Conservation (phyloP, 2,113 vertebrate genomes). For the Plotosus lineatus region DNA sequence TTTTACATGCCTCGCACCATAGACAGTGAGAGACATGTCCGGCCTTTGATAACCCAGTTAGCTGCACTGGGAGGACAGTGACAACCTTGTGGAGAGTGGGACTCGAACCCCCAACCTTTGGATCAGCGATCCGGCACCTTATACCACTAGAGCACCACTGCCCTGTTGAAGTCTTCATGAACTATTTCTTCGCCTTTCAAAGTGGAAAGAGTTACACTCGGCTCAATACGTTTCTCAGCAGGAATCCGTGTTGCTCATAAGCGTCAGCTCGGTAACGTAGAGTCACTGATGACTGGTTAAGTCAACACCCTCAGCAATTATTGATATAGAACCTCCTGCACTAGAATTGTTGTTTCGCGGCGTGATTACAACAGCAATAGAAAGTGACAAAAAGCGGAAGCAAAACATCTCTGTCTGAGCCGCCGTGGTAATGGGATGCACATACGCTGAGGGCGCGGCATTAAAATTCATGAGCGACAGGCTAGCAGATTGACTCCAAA, state of each 20-base stretch:
- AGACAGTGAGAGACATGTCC: too few species aligned
- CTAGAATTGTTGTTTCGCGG: slow-evolving; percentile 35
- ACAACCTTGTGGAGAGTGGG: too few species aligned
- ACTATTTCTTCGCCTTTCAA: slow-evolving; percentile 4
- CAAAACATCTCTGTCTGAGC: slow-evolving; percentile 39
- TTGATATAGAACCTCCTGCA: background rate
- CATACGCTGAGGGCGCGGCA: slow-evolving; percentile 25
- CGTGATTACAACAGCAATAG: slow-evolving; percentile 31
- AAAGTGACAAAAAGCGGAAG: slow-evolving; percentile 44
- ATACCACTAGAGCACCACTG: too few species aligned
- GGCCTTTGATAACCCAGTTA: too few species aligned
- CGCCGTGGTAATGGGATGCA: slow-evolving; percentile 29
- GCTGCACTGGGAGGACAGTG: too few species aligned
- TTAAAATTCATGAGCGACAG: slow-evolving; percentile 44
- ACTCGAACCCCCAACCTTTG: too few species aligned
- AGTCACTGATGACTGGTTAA: background rate
- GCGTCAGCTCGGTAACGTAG: background rate
- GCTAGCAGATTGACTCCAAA: slow-evolving; percentile 38
- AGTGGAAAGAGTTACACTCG: background rate
- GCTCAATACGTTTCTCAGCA: background rate
- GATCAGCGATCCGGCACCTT: too few species aligned
- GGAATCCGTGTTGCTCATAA: background rate
- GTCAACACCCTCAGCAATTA: background rate
- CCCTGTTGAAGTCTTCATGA: slow-evolving; percentile 7
- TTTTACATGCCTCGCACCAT: too few species aligned